Conservation (phyloP, 2,888 invertebrate species). For the Acanthopleura granulata region DNA sequence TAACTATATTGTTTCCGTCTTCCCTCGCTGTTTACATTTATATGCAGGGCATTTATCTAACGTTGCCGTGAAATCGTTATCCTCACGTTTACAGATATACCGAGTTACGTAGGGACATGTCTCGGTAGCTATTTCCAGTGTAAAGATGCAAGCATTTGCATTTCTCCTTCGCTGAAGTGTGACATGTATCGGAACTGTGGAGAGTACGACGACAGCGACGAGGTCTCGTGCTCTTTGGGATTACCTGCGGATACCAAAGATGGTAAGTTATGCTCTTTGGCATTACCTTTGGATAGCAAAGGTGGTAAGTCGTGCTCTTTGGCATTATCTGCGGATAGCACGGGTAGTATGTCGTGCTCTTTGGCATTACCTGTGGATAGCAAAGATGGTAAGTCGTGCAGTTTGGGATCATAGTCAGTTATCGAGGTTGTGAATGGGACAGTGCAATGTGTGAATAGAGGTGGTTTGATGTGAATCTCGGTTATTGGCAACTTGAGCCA, state of each 20-base stretch:
- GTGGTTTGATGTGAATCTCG: no score
- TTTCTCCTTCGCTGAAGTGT: constrained; percentile 4
- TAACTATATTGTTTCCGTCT: no score
- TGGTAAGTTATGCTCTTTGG: no score
- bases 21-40: no score
- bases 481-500: no score
- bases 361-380: background rate
- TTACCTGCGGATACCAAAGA: background rate
- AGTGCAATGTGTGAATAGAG: no score
- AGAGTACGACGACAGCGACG: constrained; percentile 9
- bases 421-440: no score
- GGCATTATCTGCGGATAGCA: background rate
- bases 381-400: background rate
- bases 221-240: background rate
- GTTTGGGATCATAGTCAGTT: no score
- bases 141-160: background rate
- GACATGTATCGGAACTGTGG: constrained; percentile 8
- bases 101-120: background rate
- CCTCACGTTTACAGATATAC: background rate
- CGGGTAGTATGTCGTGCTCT: background rate
- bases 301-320: background rate
- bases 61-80: no score
- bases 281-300: background rate
- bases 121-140: background rate
- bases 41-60: no score